Evolutionary conservation across 1,140 invertebrate genomes (phyloP), one percentile per base, ranked within the genome.

Genomic region (Sitobion miscanthi): DNA sequence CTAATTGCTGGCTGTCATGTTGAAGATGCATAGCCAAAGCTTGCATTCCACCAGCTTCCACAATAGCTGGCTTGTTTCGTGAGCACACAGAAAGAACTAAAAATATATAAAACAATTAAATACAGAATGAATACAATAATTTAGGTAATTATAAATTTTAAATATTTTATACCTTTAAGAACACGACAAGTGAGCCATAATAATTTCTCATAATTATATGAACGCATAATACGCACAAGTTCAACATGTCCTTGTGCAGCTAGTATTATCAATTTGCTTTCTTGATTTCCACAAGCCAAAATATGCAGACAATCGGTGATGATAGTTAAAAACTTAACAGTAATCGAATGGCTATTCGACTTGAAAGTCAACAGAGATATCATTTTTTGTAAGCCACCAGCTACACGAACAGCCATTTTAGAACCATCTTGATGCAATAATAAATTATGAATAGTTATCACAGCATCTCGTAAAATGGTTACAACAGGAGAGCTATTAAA

Each of bases 241-340:
- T 99, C 98, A 94, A 98, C 97, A 2, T 99, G 99, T 47, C 99
- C 99, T 95, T 99, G 99, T 91, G 98, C 99, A 17, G 99, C 98
- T 25, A 99, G 96, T 95, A 99, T 99, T 93, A 99, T 99, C 2
- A 99, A 95, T 96, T 99, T 99, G 95, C 98, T 99, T 95, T 99
- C 99, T 95, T 99, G 99, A 95, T 99, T 99, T 38, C 99, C 99
- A 95, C 99, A 99, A 21, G 99, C 99, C 94, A 99, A 95, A 95
- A 99, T 99, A 95, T 99, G 99, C 42, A 99, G 96, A 95, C 99
- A 99, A 95, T 99, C 99, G 4, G 99, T 99, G 25, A 99, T 99
- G 95, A 99, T 99, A 11, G 99, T 99, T 94, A 99, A 96, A 95
- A 99, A 99, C 95, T 99, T 99, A 25, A 99, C 98, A 95, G 99